phyloP scores from a whole-genome alignment of 2,888 invertebrate species.

The Lasioglossum calceatum region DNA sequence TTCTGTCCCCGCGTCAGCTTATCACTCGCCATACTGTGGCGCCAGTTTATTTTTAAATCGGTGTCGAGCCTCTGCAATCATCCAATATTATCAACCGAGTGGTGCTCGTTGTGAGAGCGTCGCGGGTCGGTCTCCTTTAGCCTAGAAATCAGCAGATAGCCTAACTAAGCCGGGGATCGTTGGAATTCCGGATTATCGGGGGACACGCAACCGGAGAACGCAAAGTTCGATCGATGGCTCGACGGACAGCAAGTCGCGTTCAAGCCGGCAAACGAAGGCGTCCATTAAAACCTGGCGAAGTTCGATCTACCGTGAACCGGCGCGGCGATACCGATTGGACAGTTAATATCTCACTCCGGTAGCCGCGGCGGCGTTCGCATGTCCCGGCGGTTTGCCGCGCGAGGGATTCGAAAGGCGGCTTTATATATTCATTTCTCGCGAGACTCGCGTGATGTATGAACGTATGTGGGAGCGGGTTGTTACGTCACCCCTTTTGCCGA shows the following conservation, averaged over 20 bases:
- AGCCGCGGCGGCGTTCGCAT: conserved; percentile 57
- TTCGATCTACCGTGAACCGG: conserved; percentile 49
- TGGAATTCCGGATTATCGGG: not conserved
- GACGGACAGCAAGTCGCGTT: conserved; percentile 12
- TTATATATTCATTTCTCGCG: conserved; percentile 77
- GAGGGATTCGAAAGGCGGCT: conserved; percentile 76
- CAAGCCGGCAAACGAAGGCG: conserved; percentile 24
- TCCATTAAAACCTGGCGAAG: conserved; percentile 33
- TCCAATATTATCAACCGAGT: not conserved
- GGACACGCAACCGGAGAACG: not conserved
- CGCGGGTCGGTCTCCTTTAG: not conserved
- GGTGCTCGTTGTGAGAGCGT: not conserved
- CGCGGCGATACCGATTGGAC: conserved; percentile 62
- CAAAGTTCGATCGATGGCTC: conserved; percentile 2
- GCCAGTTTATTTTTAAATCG: not conserved
- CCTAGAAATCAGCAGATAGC: conserved; percentile 3
- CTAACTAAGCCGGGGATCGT: not conserved
- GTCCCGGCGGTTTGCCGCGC: conserved; percentile 52
- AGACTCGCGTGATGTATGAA: conserved; percentile 71
- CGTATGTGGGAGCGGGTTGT: conserved; percentile 76
- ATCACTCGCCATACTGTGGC: not conserved
- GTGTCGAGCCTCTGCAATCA: not conserved
- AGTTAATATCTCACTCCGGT: conserved; percentile 73
- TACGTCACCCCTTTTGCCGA: conserved; percentile 70
- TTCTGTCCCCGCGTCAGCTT: not conserved